These are phyloP conservation scores for Bujurquina vittata DNA, from an alignment of 2,113 vertebrate species.

Conservation along the genomic window DNA sequence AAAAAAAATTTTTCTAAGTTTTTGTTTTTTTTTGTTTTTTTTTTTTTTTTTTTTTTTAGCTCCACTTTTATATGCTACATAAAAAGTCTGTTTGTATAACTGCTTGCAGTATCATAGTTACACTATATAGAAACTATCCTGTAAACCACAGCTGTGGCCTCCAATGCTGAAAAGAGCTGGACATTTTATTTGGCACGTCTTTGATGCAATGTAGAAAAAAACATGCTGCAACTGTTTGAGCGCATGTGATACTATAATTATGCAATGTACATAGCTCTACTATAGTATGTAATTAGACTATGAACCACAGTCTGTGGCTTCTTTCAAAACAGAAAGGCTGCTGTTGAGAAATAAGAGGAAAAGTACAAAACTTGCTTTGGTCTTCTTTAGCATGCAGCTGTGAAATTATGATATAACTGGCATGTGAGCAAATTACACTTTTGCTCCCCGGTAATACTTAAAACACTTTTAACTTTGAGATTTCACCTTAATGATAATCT, in stretches of 20 bases:
- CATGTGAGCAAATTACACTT: not conserved
- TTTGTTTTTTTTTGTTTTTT: not conserved
- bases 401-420: not conserved
- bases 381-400: not conserved
- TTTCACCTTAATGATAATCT: conserved; percentile 4
- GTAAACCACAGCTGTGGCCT: conserved; percentile 14
- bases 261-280: conserved; percentile 33
- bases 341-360: conserved; percentile 1
- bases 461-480: not conserved
- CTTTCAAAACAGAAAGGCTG: conserved; percentile 30
- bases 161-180: not conserved
- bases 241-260: conserved; percentile 66
- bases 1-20: too few relatives aligned
- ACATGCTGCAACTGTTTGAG: conserved; percentile 19
- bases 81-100: not conserved
- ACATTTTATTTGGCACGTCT: conserved; percentile 31
- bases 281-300: conserved; percentile 46
- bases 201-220: conserved; percentile 34
- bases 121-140: conserved; percentile 13
- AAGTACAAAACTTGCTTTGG: not conserved
- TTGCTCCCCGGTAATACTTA: not conserved
- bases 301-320: conserved; percentile 45
- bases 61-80: not conserved
- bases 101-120: not conserved
- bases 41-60: conserved; percentile 6